Conservation (phyloP, 2,113 vertebrate species). For the Xerus inauris region DNA sequence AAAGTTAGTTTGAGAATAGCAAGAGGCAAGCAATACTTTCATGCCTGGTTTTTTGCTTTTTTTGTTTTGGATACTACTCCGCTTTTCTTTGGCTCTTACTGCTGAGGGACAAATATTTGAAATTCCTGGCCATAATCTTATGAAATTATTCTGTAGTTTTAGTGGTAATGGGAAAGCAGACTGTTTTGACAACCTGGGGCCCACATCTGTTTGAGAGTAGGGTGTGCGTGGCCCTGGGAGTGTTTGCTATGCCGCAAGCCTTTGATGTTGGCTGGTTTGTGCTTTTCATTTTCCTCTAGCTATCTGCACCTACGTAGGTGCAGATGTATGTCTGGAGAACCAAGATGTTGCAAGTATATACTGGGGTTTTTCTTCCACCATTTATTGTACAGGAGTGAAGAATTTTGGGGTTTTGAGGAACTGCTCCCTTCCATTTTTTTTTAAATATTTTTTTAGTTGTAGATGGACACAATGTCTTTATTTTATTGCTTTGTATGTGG, state of each 20-base stretch:
- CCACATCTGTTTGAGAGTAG: not conserved
- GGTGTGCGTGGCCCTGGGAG: not conserved
- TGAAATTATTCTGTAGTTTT: not conserved
- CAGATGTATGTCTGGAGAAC: not conserved
- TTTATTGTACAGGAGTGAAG: not conserved
- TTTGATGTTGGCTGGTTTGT: constrained; percentile 4
- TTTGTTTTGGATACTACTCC: not conserved
- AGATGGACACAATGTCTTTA: too few species aligned
- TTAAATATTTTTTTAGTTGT: too few species aligned
- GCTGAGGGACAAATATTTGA: constrained; percentile 55
- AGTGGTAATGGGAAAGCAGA: constrained; percentile 8
- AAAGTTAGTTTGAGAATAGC: constrained; percentile 52
- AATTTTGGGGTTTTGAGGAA: not conserved
- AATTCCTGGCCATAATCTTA: constrained; percentile 60
- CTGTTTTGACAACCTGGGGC: constrained; percentile 38
- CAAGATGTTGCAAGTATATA: not conserved
- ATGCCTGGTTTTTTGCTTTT: not conserved
- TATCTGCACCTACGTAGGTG: not conserved
- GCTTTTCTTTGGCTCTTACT: constrained; percentile 44
- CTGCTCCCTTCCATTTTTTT: not conserved
- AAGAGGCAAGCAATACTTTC: constrained; percentile 32
- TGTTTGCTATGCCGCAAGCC: not conserved
- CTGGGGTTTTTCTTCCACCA: not conserved
- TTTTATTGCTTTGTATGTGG: too few species aligned
- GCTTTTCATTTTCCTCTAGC: not conserved